These are phyloP conservation scores for Gymnobelideus leadbeateri DNA, from an alignment of 2,113 vertebrate species.

Conservation along the genomic window DNA sequence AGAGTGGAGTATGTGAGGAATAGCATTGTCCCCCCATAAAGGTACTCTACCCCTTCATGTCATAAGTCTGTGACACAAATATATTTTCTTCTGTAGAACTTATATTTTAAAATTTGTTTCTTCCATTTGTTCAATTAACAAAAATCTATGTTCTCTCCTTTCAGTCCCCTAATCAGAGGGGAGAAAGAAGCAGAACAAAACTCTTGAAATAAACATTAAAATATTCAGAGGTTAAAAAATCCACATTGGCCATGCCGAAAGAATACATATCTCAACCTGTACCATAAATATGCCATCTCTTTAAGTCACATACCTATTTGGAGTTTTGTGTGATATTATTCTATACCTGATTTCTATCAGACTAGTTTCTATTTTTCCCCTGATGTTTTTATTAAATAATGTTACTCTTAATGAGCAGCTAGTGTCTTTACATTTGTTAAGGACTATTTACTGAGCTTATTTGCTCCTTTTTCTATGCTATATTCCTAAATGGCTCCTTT, in stretches of 20 bases:
- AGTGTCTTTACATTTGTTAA: neutral
- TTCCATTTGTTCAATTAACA: neutral
- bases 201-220: neutral
- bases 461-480: neutral
- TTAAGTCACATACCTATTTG: neutral
- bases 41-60: neutral
- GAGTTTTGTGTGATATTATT: neutral
- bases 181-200: neutral
- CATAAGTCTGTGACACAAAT: neutral
- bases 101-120: neutral
- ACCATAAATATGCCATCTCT: neutral
- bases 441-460: neutral
- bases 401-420: neutral
- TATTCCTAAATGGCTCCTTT: neutral
- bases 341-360: neutral
- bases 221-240: neutral
- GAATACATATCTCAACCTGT: neutral
- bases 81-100: neutral
- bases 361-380: neutral
- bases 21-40: neutral
- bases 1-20: neutral
- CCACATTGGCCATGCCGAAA: neutral
- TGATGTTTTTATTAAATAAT: neutral
- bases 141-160: neutral
- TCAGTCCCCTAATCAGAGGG: neutral